Evolutionary conservation across 2,797 vertebrate genomes (phyloP), one percentile per base, ranked within the genome.

Genomic region (Alosa sapidissima): DNA sequence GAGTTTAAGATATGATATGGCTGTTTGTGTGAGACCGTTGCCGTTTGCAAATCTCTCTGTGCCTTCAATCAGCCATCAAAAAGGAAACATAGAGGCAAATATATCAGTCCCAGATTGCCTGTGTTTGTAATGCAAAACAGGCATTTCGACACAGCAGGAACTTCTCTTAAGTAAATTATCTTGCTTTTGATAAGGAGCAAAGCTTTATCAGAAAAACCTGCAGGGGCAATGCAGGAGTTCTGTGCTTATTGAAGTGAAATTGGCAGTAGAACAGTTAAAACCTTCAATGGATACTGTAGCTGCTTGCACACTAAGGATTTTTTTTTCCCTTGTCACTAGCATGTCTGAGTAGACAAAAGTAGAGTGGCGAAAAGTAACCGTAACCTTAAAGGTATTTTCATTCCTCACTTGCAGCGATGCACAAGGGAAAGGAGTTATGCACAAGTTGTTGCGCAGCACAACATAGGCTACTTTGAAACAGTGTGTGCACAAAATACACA

Each of bases 121-220:
- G 82, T 47, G 87, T 90, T 89, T 91, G 89, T 83, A 89, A 93
- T 94, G 92, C 92, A 94, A 95, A 89, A 78, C 82, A 85, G 85
- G 86, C 85, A 78, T 81, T 87, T 88, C 87, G 75, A 65, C 82
- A 48, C 7, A 90, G 85, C 88, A 89, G 90, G 91, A 93, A 92
- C 87, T 55, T 0, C 81, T 47, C 72, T 78, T 21, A 68, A 85
- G 87, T 88, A n/a, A 87, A 89, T 88, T 88, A 84, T 48, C 72
- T 19, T 19, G 41, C 47, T 82, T 51, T 62, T 83, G 93, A 95
- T 94, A 90, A 91, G 84, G 51, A 75, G 58, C 72, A 81, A 14
- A 2, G 85, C 86, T 81, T 81, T 86, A 81, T 58, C 81, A 47
- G 84, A 88, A 81, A 88, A 75, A 21, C 14, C 72, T 75, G 33